Evolutionary conservation across 1,140 invertebrate species (phyloP).

Genomic region (Drosophila setifemur): DNA sequence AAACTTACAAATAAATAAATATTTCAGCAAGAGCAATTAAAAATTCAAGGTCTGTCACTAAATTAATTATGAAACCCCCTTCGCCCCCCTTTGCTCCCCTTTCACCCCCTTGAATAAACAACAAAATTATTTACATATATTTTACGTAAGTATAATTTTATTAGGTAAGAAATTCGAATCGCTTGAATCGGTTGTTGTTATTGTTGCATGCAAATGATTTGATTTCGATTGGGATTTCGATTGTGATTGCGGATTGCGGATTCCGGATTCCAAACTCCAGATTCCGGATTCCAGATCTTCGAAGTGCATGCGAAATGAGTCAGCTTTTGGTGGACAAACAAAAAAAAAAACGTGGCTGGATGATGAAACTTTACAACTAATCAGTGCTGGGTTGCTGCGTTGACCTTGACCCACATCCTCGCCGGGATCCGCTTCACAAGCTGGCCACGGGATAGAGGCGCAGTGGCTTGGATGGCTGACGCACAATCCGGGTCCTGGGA

Average conservation of each 20-base stretch:
- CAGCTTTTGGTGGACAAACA: slow-evolving; percentile 3
- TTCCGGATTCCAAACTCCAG: not conserved
- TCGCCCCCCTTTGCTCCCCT: no score
- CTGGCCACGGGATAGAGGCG: slow-evolving; percentile 46
- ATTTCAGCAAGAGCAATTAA: slow-evolving; percentile 1
- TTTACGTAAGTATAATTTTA: slow-evolving; percentile 58
- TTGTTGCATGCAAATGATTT: slow-evolving; percentile 49
- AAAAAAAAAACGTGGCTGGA: slow-evolving; percentile 6
- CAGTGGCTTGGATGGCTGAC: slow-evolving; percentile 39
- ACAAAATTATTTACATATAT: slow-evolving; percentile 65
- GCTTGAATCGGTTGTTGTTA: slow-evolving; percentile 15
- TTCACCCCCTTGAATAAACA: slow-evolving; percentile 10
- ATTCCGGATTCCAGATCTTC: not conserved
- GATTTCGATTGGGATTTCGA: slow-evolving; percentile 21
- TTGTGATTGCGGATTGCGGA: not conserved
- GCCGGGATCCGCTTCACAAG: slow-evolving; percentile 1
- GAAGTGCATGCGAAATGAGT: slow-evolving; percentile 44
- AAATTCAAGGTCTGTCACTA: not conserved
- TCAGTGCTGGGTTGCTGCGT: slow-evolving; percentile 70
- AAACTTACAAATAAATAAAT: no score
- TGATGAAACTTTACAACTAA: slow-evolving; percentile 68
- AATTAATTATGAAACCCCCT: no score
- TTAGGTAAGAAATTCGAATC: slow-evolving; percentile 66
- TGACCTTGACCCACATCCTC: not conserved
- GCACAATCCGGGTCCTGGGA: slow-evolving; percentile 44